Conservation (phyloP, 1,140 invertebrate species). For the Camponotus pennsylvanicus region DNA sequence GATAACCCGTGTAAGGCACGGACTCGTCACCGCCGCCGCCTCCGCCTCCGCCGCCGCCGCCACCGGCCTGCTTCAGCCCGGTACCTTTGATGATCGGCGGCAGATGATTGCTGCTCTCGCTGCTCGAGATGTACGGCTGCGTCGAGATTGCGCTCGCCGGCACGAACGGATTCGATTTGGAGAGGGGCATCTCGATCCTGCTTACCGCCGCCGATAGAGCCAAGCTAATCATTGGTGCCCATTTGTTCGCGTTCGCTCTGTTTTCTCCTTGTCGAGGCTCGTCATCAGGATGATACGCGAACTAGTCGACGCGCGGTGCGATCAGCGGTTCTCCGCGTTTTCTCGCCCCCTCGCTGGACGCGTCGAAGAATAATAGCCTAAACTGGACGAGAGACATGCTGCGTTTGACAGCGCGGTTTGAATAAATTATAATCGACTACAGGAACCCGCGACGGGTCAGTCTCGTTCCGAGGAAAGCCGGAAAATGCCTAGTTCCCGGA, state of each 20-base stretch:
- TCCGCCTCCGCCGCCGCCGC: constrained; percentile 9
- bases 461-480: constrained; percentile 50
- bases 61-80: constrained; percentile 69
- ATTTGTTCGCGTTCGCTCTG: constrained; percentile 51
- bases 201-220: constrained; percentile 69
- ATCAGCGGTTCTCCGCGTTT: constrained; percentile 15
- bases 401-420: background rate
- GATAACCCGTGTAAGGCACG: constrained; percentile 41
- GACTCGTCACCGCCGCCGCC: constrained; percentile 24
- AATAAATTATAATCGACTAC: constrained; percentile 32
- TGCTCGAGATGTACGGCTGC: constrained; percentile 81
- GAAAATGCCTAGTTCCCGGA: background rate
- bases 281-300: constrained; percentile 8
- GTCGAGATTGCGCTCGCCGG: constrained; percentile 78
- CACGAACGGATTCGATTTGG: constrained; percentile 81
- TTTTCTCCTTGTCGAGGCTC: constrained; percentile 5
- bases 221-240: constrained; percentile 79
- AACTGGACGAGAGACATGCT: background rate
- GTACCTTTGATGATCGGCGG: constrained; percentile 81
- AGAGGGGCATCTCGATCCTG: constrained; percentile 82
- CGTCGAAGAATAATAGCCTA: background rate
- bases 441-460: constrained; percentile 38
- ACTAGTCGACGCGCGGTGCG: background rate
- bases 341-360: constrained; percentile 2
- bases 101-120: constrained; percentile 82